phyloP scores from a whole-genome alignment of 2,888 invertebrate species.

The Tortrix viridana region DNA sequence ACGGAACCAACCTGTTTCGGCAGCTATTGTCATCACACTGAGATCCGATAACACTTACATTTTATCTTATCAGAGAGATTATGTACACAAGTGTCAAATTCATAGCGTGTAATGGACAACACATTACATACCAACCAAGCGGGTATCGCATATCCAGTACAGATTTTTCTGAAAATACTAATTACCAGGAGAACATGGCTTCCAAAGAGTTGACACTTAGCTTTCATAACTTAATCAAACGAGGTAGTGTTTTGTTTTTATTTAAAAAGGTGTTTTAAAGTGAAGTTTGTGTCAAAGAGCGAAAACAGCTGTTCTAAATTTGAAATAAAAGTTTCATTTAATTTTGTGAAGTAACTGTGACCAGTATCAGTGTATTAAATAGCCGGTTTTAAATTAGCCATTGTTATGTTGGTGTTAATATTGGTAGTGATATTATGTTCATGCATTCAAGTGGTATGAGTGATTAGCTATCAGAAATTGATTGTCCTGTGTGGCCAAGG shows the following conservation, averaged over 20 bases:
- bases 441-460: slow-evolving; percentile 29
- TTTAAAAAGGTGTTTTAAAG: slow-evolving; percentile 15
- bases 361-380: neutral
- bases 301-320: slow-evolving; percentile 28
- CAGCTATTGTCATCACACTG: slow-evolving; percentile 32
- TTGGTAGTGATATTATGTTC: slow-evolving; percentile 16
- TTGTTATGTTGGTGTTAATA: slow-evolving; percentile 15
- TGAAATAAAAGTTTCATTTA: slow-evolving; percentile 8
- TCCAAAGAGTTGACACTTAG: slow-evolving; percentile 76
- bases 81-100: slow-evolving; percentile 78
- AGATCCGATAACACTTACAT: slow-evolving; percentile 38
- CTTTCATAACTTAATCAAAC: slow-evolving; percentile 79
- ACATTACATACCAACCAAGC: slow-evolving; percentile 67
- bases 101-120: slow-evolving; percentile 71
- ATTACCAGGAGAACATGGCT: slow-evolving; percentile 69
- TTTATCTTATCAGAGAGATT: slow-evolving; percentile 78
- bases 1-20: slow-evolving; percentile 38
- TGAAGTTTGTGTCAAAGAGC: slow-evolving; percentile 4
- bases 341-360: slow-evolving; percentile 10
- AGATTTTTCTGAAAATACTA: slow-evolving; percentile 51
- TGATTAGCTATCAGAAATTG: slow-evolving; percentile 23
- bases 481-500: slow-evolving; percentile 12
- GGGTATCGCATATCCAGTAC: slow-evolving; percentile 55
- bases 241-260: slow-evolving; percentile 66
- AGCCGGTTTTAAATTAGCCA: neutral